phyloP scores from a whole-genome alignment of 2,888 invertebrate genomes.

The Stenoptilia bipunctidactyla region DNA sequence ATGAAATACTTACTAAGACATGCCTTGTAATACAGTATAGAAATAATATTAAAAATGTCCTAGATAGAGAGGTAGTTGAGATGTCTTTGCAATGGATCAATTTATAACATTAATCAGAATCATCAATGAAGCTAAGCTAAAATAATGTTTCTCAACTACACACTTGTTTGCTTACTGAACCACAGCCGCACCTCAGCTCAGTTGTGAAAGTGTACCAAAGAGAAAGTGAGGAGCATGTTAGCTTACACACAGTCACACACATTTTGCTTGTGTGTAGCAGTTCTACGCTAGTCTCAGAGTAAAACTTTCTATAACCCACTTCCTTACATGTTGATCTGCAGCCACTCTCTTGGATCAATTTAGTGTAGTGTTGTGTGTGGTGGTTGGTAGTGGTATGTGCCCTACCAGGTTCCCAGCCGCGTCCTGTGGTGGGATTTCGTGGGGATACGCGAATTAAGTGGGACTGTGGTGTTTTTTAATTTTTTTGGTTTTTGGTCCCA shows the following conservation, averaged over 20 bases:
- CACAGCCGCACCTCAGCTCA: slow-evolving; percentile 51
- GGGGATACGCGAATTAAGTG: slow-evolving; percentile 41
- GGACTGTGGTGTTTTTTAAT: slow-evolving; percentile 35
- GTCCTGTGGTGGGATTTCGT: slow-evolving; percentile 1
- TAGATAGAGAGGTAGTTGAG: too few relatives aligned
- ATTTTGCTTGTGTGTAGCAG: slow-evolving; percentile 41
- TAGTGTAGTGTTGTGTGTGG: slow-evolving; percentile 51
- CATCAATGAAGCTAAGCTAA: too few relatives aligned
- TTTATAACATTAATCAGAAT: too few relatives aligned
- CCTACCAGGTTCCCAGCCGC: slow-evolving; percentile 40
- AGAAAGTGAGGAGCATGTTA: slow-evolving; percentile 64
- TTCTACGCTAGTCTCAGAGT: slow-evolving; percentile 45
- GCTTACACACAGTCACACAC: slow-evolving; percentile 37
- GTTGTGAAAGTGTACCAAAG: slow-evolving; percentile 67
- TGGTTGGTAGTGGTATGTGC: slow-evolving; percentile 57
- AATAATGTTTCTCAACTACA: slow-evolving; percentile 24
- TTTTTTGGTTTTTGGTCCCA: slow-evolving; percentile 27
- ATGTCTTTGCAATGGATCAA: too few relatives aligned
- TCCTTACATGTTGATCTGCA: slow-evolving; percentile 55
- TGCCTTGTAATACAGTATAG: too few relatives aligned
- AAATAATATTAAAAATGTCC: too few relatives aligned
- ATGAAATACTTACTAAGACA: too few relatives aligned
- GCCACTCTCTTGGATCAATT: slow-evolving; percentile 27
- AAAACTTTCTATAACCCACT: slow-evolving; percentile 72
- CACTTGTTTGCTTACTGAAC: slow-evolving; percentile 46